Percentiles rank a stretch among this genome's conserved stretches.
Conservation (phyloP, 1,140 invertebrate genomes). For the Procambarus virginalis region DNA sequence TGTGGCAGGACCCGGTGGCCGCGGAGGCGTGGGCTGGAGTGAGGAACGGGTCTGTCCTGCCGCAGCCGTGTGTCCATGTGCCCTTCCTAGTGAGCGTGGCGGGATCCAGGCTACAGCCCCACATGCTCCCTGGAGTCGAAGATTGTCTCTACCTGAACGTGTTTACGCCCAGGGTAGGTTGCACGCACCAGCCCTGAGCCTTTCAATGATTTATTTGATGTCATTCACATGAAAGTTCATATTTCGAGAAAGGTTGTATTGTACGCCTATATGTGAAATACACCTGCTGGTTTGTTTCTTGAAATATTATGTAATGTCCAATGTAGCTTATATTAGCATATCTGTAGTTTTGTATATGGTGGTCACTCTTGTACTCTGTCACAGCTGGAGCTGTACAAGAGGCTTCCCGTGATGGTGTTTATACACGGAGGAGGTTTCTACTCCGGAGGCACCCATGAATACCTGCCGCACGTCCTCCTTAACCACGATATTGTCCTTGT, state of each 20-base stretch:
- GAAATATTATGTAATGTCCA: too few species aligned
- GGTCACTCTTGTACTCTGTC: too few species aligned
- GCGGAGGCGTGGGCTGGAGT: neutral
- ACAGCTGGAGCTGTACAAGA: neutral
- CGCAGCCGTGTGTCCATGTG: neutral
- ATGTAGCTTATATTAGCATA: too few species aligned
- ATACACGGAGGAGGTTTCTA: neutral
- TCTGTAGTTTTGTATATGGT: too few species aligned
- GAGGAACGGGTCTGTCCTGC: neutral
- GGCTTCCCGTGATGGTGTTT: neutral
- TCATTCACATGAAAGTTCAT: too few species aligned
- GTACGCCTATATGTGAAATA: too few species aligned
- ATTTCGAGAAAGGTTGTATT: too few species aligned
- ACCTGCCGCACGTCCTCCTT: neutral
- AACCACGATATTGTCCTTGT: neutral
- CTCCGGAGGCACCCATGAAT: neutral
- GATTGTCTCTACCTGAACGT: conserved; percentile 50
- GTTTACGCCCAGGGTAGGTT: conserved; percentile 4
- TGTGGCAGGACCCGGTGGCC: neutral
- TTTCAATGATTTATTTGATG: too few species aligned
- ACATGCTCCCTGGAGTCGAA: neutral
- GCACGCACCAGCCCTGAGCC: neutral
- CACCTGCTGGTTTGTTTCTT: too few species aligned
- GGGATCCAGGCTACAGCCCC: neutral
- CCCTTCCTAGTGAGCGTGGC: neutral